Evolutionary conservation across 2,797 vertebrate genomes (phyloP).

Genomic region (Taenioides sp.): DNA sequence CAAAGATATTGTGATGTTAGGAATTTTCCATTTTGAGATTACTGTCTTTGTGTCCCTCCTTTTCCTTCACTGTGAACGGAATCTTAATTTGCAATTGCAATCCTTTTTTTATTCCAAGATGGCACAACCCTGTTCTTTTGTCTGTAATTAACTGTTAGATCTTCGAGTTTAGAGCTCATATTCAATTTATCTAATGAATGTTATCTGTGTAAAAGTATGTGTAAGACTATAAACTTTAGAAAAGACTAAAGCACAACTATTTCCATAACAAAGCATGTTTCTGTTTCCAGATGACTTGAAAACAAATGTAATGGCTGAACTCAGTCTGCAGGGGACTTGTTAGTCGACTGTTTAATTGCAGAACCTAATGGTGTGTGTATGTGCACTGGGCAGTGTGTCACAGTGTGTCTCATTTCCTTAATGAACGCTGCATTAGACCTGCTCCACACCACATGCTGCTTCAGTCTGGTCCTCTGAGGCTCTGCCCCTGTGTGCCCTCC

Average conservation of each 20-base stretch:
- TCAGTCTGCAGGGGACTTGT: constrained; percentile 33
- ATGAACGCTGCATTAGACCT: constrained; percentile 62
- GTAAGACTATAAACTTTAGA: background rate
- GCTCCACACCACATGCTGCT: constrained; percentile 67
- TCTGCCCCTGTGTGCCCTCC: constrained; percentile 38
- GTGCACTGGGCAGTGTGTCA: constrained; percentile 31
- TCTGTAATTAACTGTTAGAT: background rate
- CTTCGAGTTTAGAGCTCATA: background rate
- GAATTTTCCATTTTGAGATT: background rate
- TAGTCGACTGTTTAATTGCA: constrained; percentile 41
- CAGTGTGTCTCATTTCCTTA: constrained; percentile 65
- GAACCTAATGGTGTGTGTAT: constrained; percentile 47
- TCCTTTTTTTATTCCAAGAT: no score
- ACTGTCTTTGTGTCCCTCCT: background rate
- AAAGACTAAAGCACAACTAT: background rate
- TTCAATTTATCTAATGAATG: background rate
- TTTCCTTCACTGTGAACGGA: no score
- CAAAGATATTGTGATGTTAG: background rate
- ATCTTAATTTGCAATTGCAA: no score
- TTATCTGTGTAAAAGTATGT: background rate
- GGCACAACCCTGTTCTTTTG: background rate
- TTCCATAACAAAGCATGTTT: constrained; percentile 10
- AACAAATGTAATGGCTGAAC: constrained; percentile 24
- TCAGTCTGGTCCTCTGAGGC: constrained; percentile 44
- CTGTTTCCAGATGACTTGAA: constrained; percentile 7